These are phyloP conservation scores for Adrianichthys oophorus DNA, from an alignment of 2,797 vertebrate genomes.

Conservation along the genomic window DNA sequence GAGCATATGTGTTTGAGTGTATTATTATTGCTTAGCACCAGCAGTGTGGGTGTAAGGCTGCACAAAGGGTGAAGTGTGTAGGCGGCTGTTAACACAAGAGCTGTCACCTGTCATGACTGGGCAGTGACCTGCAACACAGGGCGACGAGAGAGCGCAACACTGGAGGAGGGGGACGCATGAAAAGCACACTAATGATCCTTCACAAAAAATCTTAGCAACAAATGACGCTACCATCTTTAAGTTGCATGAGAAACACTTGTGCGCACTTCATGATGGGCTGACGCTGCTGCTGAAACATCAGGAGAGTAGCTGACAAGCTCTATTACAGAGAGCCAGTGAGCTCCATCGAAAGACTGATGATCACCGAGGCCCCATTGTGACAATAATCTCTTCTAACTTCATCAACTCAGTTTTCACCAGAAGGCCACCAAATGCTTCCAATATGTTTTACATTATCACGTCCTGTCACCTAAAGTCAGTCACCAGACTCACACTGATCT, in stretches of 20 bases:
- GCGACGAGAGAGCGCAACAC: slow-evolving; percentile 31
- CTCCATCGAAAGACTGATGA: slow-evolving; percentile 69
- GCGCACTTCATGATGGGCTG: slow-evolving; percentile 18
- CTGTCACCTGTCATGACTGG: slow-evolving; percentile 54
- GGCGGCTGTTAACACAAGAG: slow-evolving; percentile 67
- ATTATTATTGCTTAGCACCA: slow-evolving; percentile 51
- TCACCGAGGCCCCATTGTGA: slow-evolving; percentile 53
- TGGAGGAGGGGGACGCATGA: background rate
- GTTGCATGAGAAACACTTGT: slow-evolving; percentile 24
- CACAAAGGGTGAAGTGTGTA: slow-evolving; percentile 50
- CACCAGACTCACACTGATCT: slow-evolving; percentile 64
- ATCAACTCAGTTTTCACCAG: slow-evolving; percentile 69
- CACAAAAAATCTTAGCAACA: background rate
- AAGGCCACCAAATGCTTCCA: slow-evolving; percentile 67
- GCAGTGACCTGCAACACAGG: slow-evolving; percentile 56
- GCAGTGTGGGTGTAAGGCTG: slow-evolving; percentile 59
- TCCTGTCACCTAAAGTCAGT: slow-evolving; percentile 67
- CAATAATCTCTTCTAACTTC: slow-evolving; percentile 77
- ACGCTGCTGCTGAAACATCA: slow-evolving; percentile 45
- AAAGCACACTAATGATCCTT: slow-evolving; percentile 5
- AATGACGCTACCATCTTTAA: slow-evolving; percentile 8
- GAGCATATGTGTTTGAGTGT: slow-evolving; percentile 43
- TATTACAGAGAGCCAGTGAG: slow-evolving; percentile 44
- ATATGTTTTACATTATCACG: slow-evolving; percentile 59
- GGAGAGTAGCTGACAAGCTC: slow-evolving; percentile 52